These are phyloP conservation scores for Colostygia pectinataria DNA, from an alignment of 2,888 invertebrate species.

Conservation along the genomic window DNA sequence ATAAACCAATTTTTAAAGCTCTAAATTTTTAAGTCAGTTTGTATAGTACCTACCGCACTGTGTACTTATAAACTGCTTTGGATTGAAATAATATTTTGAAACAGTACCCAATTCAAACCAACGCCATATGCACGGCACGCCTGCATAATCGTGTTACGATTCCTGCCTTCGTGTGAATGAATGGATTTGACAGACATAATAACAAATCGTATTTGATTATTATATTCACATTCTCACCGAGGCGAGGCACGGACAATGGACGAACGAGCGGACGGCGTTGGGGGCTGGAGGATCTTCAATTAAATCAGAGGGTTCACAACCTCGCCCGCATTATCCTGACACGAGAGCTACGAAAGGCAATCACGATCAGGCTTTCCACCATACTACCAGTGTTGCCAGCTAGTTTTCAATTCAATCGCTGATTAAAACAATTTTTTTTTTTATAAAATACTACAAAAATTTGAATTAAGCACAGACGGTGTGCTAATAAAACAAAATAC, in stretches of 20 bases:
- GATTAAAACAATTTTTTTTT: too few species aligned
- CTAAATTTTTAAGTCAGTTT: too few species aligned
- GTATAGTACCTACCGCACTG: too few species aligned
- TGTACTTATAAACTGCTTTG: neutral
- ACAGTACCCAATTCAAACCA: slow-evolving; percentile 15
- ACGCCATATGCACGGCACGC: slow-evolving; percentile 18
- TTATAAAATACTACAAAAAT: too few species aligned
- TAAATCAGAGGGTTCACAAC: slow-evolving; percentile 75
- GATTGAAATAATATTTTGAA: slow-evolving; percentile 3
- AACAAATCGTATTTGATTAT: slow-evolving; percentile 37
- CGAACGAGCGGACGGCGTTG: slow-evolving; percentile 40
- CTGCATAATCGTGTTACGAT: slow-evolving; percentile 25
- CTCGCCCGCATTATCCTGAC: slow-evolving; percentile 70
- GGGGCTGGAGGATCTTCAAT: slow-evolving; percentile 70
- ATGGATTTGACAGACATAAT: slow-evolving; percentile 38
- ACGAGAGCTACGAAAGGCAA: slow-evolving; percentile 54
- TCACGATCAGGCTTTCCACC: slow-evolving; percentile 58
- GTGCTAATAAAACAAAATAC: too few species aligned
- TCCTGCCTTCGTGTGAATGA: slow-evolving; percentile 29
- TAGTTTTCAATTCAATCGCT: neutral
- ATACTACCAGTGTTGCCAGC: slow-evolving; percentile 28
- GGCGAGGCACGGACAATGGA: slow-evolving; percentile 48
- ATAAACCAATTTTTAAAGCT: too few species aligned
- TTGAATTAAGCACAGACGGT: too few species aligned
- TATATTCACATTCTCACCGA: slow-evolving; percentile 43